Percentiles rank a stretch among this genome's conserved stretches.
phyloP scores from a whole-genome alignment of 2,888 invertebrate species.

The Pseudococcus jackbeardsleyi region DNA sequence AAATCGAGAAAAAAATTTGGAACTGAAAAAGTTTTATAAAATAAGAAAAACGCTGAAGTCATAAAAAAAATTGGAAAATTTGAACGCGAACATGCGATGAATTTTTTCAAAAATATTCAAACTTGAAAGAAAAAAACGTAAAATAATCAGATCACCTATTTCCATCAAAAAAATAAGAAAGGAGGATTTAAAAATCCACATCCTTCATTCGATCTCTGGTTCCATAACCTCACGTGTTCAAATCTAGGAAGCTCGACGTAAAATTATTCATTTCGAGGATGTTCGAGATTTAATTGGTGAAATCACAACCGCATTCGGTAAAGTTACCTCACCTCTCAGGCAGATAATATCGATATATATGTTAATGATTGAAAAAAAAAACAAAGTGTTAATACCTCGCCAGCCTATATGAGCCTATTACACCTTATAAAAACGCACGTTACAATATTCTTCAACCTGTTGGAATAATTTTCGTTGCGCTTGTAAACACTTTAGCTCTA shows the following conservation, averaged over 20 bases:
- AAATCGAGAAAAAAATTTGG: too few relatives aligned
- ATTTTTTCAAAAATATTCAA: too few relatives aligned
- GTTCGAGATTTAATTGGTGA: slow-evolving; percentile 1
- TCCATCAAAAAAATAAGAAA: too few relatives aligned
- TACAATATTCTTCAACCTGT: slow-evolving; percentile 8
- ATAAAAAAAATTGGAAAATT: too few relatives aligned
- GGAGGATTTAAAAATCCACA: too few relatives aligned
- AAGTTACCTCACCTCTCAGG: not conserved
- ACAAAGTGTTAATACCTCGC: slow-evolving; percentile 2
- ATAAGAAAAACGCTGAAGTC: too few relatives aligned
- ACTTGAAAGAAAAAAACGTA: too few relatives aligned
- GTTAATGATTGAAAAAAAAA: not conserved
- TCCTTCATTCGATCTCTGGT: too few relatives aligned
- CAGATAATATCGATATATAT: slow-evolving; percentile 16
- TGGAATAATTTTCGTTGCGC: not conserved
- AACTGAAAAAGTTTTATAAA: too few relatives aligned
- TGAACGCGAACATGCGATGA: too few relatives aligned
- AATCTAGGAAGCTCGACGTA: not conserved
- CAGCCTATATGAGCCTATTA: not conserved
- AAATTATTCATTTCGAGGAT: not conserved
- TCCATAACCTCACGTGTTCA: not conserved
- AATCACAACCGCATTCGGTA: not conserved
- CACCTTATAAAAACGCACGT: not conserved
- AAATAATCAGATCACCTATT: too few relatives aligned
- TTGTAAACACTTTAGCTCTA: not conserved